Percentiles rank a stretch among this genome's conserved stretches.
Conservation (phyloP, 2,113 vertebrate genomes). For the Platichthys flesus region DNA sequence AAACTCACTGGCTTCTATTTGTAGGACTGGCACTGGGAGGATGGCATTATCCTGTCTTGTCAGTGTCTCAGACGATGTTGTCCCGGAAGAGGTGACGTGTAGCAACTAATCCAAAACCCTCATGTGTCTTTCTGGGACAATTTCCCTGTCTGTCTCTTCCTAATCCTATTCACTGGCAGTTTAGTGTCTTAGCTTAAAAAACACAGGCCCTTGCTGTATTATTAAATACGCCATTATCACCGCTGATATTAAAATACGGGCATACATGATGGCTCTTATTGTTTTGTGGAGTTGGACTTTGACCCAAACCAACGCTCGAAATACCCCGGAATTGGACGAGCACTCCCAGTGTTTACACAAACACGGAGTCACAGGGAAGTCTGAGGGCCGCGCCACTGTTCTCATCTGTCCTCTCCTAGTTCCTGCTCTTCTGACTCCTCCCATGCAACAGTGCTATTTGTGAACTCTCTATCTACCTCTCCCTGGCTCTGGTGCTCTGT, state of each 20-base stretch:
- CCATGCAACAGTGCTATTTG: slow-evolving; percentile 1
- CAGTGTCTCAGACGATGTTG: slow-evolving; percentile 33
- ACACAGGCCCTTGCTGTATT: slow-evolving; percentile 70
- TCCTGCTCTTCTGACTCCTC: slow-evolving; percentile 39
- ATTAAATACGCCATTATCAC: slow-evolving; percentile 74
- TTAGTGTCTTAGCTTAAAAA: slow-evolving; percentile 59
- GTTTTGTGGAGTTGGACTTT: slow-evolving; percentile 63
- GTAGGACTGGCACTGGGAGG: slow-evolving; percentile 43
- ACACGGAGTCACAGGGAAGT: slow-evolving; percentile 73
- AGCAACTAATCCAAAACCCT: slow-evolving; percentile 68
- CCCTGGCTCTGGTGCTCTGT: slow-evolving; percentile 7
- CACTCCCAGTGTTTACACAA: slow-evolving; percentile 84
- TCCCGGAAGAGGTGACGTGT: slow-evolving; percentile 56
- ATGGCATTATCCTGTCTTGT: slow-evolving; percentile 31
- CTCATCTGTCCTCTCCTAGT: slow-evolving; percentile 26
- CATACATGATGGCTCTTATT: slow-evolving; percentile 1
- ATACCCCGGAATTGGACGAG: slow-evolving; percentile 81
- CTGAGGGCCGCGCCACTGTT: slow-evolving; percentile 17
- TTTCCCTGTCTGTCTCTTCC: slow-evolving; percentile 64
- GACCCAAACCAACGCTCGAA: slow-evolving; percentile 1
- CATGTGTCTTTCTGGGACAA: slow-evolving; percentile 52
- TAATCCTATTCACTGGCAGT: slow-evolving; percentile 73
- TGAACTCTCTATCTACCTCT: slow-evolving; percentile 42
- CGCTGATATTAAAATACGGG: slow-evolving; percentile 76
- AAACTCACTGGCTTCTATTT: slow-evolving; percentile 43